These are phyloP conservation scores for Lepidurus arcticus DNA, from an alignment of 1,140 invertebrate species.

Conservation along the genomic window DNA sequence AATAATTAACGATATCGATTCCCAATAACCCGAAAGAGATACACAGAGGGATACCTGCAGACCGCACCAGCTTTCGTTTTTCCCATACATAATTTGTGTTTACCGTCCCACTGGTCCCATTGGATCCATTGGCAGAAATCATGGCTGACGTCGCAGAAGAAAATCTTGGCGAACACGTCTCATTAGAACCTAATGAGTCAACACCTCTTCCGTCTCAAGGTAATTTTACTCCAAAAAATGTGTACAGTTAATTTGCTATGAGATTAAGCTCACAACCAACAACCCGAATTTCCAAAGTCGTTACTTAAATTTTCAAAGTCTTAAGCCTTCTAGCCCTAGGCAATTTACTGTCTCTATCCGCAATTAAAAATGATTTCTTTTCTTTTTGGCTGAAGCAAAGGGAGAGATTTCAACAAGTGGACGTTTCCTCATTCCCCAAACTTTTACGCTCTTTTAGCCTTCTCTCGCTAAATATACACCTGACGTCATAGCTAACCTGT, in stretches of 20 bases:
- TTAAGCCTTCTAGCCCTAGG: neutral
- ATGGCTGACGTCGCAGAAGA: neutral
- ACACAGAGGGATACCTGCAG: neutral
- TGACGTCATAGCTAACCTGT: slow-evolving; percentile 18
- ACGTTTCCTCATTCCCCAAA: neutral
- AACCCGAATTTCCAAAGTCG: neutral
- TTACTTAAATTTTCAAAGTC: neutral
- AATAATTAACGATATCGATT: neutral
- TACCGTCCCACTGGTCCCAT: too few species aligned
- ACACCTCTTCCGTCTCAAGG: neutral
- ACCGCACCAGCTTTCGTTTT: neutral
- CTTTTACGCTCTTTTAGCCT: neutral
- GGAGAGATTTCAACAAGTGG: slow-evolving; percentile 6
- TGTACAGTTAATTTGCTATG: too few species aligned
- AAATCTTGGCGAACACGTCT: neutral
- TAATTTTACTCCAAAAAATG: neutral
- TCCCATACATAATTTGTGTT: neutral
- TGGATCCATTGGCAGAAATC: neutral
- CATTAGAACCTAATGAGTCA: neutral
- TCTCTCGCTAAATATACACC: slow-evolving; percentile 21
- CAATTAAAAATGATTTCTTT: neutral
- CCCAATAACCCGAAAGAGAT: neutral
- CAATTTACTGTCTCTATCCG: neutral
- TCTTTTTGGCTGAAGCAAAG: neutral
- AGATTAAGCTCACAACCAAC: too few species aligned